Conservation (phyloP, 64 coral and sea anemone genomes). For the Montipora efflorescens region DNA sequence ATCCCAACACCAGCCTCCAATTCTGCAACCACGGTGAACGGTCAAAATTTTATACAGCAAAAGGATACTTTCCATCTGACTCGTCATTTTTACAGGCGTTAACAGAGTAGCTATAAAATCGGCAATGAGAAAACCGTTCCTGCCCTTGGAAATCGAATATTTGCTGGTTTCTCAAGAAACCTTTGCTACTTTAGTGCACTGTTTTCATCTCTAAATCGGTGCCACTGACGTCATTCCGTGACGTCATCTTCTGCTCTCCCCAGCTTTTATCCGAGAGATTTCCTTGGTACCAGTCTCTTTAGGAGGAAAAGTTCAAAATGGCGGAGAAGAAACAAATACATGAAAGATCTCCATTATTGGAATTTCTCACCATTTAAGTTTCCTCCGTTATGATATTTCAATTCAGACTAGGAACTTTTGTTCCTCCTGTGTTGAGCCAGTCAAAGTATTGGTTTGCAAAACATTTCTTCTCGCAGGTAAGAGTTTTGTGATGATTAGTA, state of each 20-base stretch:
- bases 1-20: too few species aligned
- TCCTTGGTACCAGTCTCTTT: background rate
- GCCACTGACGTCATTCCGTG: slow-evolving; percentile 36
- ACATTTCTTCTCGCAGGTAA: slow-evolving; percentile 9
- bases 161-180: background rate
- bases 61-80: slow-evolving; percentile 98
- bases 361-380: background rate
- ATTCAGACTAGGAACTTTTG: background rate
- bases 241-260: background rate
- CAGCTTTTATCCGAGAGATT: too few species aligned
- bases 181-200: background rate
- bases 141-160: background rate
- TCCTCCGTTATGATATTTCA: background rate
- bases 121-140: too few species aligned
- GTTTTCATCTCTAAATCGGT: slow-evolving; percentile 48
- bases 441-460: background rate
- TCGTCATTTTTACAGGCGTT: slow-evolving; percentile 50
- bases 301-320: background rate
- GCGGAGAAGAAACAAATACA: background rate
- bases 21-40: too few species aligned
- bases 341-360: too few species aligned
- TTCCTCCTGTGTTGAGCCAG: background rate
- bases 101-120: background rate
- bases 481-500: background rate
- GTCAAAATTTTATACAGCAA: background rate